These are phyloP conservation scores for Psittacara wagleri DNA, from an alignment of 2,113 vertebrate genomes.

Conservation along the genomic window DNA sequence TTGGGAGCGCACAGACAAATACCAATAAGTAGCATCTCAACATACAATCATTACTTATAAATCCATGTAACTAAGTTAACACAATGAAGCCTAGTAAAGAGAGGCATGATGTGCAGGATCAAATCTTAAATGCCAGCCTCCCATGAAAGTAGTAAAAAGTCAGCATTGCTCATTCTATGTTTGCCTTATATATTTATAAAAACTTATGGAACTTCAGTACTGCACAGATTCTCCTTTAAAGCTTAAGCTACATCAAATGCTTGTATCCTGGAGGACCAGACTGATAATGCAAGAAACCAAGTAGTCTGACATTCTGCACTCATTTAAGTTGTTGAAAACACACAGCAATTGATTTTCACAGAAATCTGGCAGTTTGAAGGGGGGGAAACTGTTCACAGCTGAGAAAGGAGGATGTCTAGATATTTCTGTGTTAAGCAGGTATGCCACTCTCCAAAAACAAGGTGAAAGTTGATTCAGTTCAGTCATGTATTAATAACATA, in stretches of 20 bases:
- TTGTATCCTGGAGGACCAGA: background rate
- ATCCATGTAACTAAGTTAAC: background rate
- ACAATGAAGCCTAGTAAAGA: background rate
- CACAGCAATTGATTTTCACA: background rate
- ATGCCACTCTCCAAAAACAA: background rate
- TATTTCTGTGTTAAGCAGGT: background rate
- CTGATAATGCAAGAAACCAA: background rate
- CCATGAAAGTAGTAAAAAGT: background rate
- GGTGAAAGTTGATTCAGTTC: background rate
- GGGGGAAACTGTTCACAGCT: rapidly evolving
- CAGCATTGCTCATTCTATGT: background rate
- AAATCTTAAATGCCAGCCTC: background rate
- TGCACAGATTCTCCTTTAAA: background rate
- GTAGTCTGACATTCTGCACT: background rate
- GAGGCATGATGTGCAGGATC: background rate
- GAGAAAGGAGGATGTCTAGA: background rate
- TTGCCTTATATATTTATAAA: background rate
- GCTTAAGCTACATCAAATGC: background rate
- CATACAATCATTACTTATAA: background rate
- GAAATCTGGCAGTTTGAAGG: background rate
- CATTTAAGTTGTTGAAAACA: background rate
- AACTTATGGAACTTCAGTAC: background rate
- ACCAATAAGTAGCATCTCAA: background rate
- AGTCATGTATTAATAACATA: background rate
- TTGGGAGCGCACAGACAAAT: background rate